Evolutionary conservation across 2,113 vertebrate genomes (phyloP).

Genomic region (Cathartes aura): DNA sequence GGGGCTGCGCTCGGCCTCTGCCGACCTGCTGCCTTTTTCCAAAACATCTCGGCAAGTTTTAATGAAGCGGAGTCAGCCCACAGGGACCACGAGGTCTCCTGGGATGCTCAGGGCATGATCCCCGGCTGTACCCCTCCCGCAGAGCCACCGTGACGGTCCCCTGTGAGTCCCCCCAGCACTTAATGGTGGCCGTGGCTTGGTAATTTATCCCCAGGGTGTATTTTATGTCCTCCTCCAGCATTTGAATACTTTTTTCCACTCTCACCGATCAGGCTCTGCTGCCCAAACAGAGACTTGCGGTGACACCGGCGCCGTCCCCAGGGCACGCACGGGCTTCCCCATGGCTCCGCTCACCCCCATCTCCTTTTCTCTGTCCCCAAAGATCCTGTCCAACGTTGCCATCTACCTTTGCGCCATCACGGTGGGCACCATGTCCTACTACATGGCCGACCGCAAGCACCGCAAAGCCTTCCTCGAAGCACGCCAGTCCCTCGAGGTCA

Average conservation of each 20-base stretch:
- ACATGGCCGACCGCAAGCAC: constrained; percentile 95
- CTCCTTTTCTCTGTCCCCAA: neutral
- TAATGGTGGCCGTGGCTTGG: rapidly evolving
- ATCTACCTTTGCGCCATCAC: constrained; percentile 87
- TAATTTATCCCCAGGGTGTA: neutral
- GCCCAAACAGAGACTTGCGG: neutral
- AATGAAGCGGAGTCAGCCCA: neutral
- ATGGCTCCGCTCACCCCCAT: rapidly evolving
- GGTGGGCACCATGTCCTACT: constrained; percentile 91
- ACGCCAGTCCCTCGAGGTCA: constrained; percentile 93
- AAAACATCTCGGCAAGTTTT: constrained; percentile 51
- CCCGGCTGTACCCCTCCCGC: neutral
- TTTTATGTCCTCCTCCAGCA: neutral
- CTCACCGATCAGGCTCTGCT: neutral
- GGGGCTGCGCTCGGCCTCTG: neutral
- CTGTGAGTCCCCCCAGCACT: neutral
- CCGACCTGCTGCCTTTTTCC: neutral
- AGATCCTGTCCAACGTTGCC: constrained; percentile 89
- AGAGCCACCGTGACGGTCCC: rapidly evolving
- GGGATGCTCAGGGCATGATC: neutral
- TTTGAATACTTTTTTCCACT: neutral
- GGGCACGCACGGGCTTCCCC: rapidly evolving
- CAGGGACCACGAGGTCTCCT: neutral
- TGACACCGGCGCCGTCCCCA: rapidly evolving
- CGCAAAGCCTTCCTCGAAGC: constrained; percentile 94